Evolutionary conservation across 2,888 invertebrate species (phyloP), one percentile per base, ranked within the genome.

Genomic region (Pachydiplax longipennis): DNA sequence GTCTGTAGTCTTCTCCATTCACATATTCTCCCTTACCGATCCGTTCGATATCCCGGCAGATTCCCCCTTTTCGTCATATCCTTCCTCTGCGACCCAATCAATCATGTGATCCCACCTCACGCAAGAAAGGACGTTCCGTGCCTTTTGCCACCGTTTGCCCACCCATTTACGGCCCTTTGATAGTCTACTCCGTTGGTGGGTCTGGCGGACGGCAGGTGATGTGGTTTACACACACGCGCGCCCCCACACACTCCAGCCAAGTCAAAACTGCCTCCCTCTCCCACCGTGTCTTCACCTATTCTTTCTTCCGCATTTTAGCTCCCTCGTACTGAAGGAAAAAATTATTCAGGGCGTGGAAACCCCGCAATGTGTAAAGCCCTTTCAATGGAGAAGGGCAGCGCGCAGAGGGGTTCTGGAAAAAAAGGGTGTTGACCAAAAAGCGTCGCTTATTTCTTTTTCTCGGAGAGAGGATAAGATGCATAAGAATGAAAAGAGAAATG

Each of bases 101-200:
- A 87, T 87, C 87, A 87, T 61, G 61, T 40, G 61, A 61, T 87
- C 87, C 87, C 31, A n/a, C 61, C 53, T 61, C 87, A 87, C 87
- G 40, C 87, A 61, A 61, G 61, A 22, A 35, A 40, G 61, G 87
- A 65, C 31, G 35, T 31, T 35, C 53, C 22, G 53, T 31, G 31
- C 58, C 58, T 22, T 35, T 80, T 87, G 37, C 18, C 87, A 58
- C 35, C 31, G 58, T 83, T 83, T 83, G 53, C 61, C 61, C 87
- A 65, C 37, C n/a, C 87, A 87, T 65, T 73, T 73, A 73, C 73
- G 73, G 25, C 61, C 65, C 22, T 31, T 87, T 61, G 65, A 87
- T 65, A 65, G 87, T 22, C 65, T 35, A 10, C 58, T 73, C 65
- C 65, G 65, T 65, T 10, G 87, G 58, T n/a, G n/a, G 58, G 44